phyloP scores from a whole-genome alignment of 1,140 invertebrate genomes.

The Nasonia vitripennis region DNA sequence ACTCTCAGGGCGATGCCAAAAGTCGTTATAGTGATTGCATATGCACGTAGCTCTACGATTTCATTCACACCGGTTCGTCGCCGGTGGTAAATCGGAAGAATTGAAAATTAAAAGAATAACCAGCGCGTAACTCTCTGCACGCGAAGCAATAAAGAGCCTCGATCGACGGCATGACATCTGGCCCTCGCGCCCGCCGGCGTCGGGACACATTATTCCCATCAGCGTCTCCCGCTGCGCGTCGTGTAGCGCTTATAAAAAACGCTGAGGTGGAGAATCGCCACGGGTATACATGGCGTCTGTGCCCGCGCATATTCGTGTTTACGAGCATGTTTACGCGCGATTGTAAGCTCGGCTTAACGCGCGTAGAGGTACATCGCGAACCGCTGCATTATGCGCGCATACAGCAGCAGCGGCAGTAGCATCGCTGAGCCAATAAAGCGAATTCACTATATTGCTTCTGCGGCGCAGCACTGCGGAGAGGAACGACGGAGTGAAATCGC shows the following conservation, averaged over 20 bases:
- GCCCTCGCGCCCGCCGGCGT: no score
- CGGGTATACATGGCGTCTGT: no score
- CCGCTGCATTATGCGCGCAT: neutral
- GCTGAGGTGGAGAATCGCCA: neutral
- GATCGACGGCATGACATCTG: neutral
- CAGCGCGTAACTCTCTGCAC: no score
- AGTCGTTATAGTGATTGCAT: no score
- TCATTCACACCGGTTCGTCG: no score
- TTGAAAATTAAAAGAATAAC: no score
- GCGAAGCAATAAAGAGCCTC: neutral
- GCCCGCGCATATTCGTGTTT: neutral
- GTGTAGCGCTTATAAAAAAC: neutral
- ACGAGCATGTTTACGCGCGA: constrained; percentile 17
- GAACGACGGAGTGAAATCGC: neutral
- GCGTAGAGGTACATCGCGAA: neutral
- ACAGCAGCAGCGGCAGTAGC: neutral
- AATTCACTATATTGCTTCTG: neutral
- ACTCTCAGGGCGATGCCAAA: no score
- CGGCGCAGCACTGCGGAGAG: neutral
- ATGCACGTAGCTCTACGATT: no score
- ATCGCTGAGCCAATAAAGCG: neutral
- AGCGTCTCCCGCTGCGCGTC: neutral
- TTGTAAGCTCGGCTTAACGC: constrained; percentile 12
- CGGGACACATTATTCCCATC: neutral
- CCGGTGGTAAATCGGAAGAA: no score